A percentile compares a stretch with the other conserved stretches of the same genome.
Conservation (phyloP, 2,113 vertebrate genomes). For the Nipponia nippon region DNA sequence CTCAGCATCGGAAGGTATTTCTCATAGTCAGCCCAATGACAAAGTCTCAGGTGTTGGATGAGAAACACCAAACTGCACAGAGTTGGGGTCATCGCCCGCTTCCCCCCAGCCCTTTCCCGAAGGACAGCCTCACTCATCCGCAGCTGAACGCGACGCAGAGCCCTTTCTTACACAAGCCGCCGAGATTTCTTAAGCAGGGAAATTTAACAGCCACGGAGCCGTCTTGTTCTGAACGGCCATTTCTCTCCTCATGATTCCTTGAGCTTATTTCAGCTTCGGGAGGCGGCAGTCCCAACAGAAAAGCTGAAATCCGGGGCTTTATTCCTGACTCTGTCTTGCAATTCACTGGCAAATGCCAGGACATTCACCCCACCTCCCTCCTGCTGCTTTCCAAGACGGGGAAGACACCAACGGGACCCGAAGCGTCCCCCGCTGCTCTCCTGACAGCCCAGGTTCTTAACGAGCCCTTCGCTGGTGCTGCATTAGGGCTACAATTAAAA, state of each 20-base stretch:
- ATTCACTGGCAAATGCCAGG: neutral
- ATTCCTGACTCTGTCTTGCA: neutral
- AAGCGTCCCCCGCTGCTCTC: neutral
- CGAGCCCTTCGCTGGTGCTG: neutral
- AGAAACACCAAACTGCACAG: neutral
- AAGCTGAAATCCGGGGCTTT: neutral
- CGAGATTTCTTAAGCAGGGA: neutral
- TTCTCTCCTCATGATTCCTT: neutral
- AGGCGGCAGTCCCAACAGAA: neutral
- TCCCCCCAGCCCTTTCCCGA: neutral
- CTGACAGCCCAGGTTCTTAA: neutral
- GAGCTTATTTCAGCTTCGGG: neutral
- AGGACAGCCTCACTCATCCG: neutral
- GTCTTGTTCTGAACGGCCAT: neutral
- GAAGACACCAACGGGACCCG: rapidly evolving
- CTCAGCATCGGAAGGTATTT: rapidly evolving
- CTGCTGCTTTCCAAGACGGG: neutral
- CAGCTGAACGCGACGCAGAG: neutral
- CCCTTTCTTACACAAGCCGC: neutral
- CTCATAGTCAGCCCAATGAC: rapidly evolving
- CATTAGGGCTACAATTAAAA: neutral
- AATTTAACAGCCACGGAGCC: neutral
- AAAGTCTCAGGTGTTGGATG: neutral
- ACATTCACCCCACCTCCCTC: neutral
- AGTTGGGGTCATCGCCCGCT: neutral